These are phyloP conservation scores for Penaeus indicus DNA, from an alignment of 1,140 invertebrate genomes.

Conservation along the genomic window DNA sequence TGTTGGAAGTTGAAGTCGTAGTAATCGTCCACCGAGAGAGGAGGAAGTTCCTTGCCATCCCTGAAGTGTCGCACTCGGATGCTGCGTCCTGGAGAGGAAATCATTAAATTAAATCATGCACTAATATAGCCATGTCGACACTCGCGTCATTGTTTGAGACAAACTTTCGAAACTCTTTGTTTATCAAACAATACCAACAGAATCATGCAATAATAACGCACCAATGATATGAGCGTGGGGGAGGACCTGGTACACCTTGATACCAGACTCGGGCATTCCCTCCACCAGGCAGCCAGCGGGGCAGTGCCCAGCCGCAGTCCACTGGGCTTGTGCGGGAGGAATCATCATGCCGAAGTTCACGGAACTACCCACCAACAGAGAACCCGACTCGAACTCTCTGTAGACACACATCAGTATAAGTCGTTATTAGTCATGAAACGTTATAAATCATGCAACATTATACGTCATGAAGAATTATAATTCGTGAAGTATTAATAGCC, in stretches of 20 bases:
- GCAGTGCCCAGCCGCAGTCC: slow-evolving; percentile 12
- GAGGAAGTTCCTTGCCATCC: slow-evolving; percentile 66
- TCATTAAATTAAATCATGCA: neutral
- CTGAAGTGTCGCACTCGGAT: slow-evolving; percentile 18
- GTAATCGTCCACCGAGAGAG: slow-evolving; percentile 66
- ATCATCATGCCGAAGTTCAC: slow-evolving; percentile 13
- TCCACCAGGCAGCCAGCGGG: neutral
- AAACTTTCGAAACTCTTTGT: too few relatives aligned
- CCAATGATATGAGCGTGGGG: slow-evolving; percentile 68
- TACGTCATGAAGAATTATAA: too few relatives aligned
- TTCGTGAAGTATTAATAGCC: too few relatives aligned
- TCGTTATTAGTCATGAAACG: too few relatives aligned
- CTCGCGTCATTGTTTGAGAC: too few relatives aligned
- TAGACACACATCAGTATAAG: too few relatives aligned
- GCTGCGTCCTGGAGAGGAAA: slow-evolving; percentile 54
- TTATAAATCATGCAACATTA: too few relatives aligned
- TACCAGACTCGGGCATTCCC: neutral
- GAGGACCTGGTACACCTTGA: neutral
- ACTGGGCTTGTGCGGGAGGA: neutral
- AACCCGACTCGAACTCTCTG: slow-evolving; percentile 2
- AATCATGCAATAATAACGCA: slow-evolving; percentile 72
- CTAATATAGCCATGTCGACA: too few relatives aligned
- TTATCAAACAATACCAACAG: too few relatives aligned
- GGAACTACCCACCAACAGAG: neutral
- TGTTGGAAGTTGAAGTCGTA: slow-evolving; percentile 69